Evolutionary conservation across 2,113 vertebrate genomes (phyloP), one percentile per base, ranked within the genome.

Genomic region (Ahaetulla prasina): DNA sequence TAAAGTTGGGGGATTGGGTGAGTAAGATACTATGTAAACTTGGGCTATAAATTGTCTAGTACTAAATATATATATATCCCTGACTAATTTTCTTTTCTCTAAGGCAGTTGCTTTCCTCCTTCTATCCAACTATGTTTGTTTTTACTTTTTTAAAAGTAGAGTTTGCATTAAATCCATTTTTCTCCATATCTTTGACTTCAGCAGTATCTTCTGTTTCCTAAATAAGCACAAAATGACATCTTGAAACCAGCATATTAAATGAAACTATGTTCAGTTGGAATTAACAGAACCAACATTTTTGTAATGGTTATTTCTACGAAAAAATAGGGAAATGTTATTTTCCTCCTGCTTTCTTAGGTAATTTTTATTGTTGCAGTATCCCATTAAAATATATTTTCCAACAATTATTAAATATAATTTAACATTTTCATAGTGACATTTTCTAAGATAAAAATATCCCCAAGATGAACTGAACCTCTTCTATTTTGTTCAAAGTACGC

Each of bases 371-470:
- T 93, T 94, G 90, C 90, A 93, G 89, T 93, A 94, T 87, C 0
- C 0, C 89, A 96, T 95, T 95, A 95, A 94, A 93, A 94, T 43
- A 93, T 52, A 93, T 95, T 95, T 96, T 92, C 92, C 63, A 96
- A 91, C 91, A 96, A 97, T 96, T 96, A 95, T 90, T 93, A 90
- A 47, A 90, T 95, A 93, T 95, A 94, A 95, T 95, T 96, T 95
- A 93, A 94, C 94, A 94, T 94, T 95, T 92, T 89, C 68, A 30
- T 95, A 94, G 90, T 96, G 93, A 93, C 91, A 94, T 95, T 95
- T 96, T 95, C 63, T 95, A 54, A 35, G 27, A 85, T 39, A 92
- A 45, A 90, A 53, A 53, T 23, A 16, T 20, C 23, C n/a, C 35
- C 63, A n/a, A 11, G 91, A 92, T 89, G 92, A 92, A 93, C 52